Base-by-base conservation (phyloP, 1,140 invertebrate genomes). In the Rhyzopertha dominica region DNA sequence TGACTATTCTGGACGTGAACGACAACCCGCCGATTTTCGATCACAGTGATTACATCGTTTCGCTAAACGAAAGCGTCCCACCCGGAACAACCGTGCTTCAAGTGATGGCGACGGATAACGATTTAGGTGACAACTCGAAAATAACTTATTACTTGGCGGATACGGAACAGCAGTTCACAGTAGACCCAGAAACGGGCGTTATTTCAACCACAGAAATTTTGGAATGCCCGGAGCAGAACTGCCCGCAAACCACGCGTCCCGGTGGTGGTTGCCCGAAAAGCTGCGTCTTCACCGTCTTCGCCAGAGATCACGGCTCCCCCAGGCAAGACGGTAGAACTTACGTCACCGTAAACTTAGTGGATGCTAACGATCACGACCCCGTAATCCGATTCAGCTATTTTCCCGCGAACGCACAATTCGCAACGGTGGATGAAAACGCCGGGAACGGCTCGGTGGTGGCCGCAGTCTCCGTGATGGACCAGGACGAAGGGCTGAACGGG, bases 361-460 rank as follows among this genome's bases (percentile, higher is more conserved):
- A 96, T 66, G 85, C 90, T 1, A 96, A 96, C 69, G 91, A 96
- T 74, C 92, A 97, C 63, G 89, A 92, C 70, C 95, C 94, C 3
- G 77, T 86, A 17, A 95, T 97, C 35, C 82, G 81, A 45, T 95
- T 97, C 62, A 81, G 81, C 5, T 94, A 94, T 65, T 88, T 92
- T 61, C 88, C 90, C 5, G 71, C 82, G 1, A 86, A 82, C 0
- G 85, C 86, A 0, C 81, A 76, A 19, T 87, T 84, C 61, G 92
- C 90, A 2, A 91, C 87, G 0, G 91, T 97, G 0, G 91, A 95
- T 64, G 93, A 97, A 69, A 95, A 95, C 68, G 90, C 91, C 0
- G 75, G 75, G 12, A 90, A 90, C 62, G 89, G 89, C 8, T 86
- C 86, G 2, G 81, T 93, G 1, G 93, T 98, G 0, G 93, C 94